phyloP scores from a whole-genome alignment of 2,888 invertebrate genomes.

The Uropetala carovei region DNA sequence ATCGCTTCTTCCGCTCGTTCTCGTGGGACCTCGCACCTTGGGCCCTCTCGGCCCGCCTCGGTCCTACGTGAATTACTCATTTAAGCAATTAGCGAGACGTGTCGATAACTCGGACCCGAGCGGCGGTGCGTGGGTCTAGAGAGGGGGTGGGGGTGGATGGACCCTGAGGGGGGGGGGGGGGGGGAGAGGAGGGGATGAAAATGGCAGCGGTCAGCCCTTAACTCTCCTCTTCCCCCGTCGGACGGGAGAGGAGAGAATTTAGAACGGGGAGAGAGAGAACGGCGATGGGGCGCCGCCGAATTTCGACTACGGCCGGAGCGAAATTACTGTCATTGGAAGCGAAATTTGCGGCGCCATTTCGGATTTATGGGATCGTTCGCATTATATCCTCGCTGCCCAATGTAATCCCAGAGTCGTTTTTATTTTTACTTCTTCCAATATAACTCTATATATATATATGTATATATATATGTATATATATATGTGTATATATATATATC shows the following conservation, averaged over 20 bases:
- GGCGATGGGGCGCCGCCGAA: slow-evolving; percentile 13
- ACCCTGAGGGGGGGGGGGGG: background rate
- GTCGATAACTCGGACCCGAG: background rate
- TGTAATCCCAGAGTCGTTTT: background rate
- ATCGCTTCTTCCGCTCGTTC: background rate
- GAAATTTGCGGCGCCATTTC: slow-evolving; percentile 18
- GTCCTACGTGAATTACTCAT: background rate
- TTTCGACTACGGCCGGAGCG: background rate
- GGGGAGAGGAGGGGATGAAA: background rate
- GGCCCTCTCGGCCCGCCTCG: background rate
- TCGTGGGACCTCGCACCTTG: background rate
- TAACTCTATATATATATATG: no score
- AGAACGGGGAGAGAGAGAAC: background rate
- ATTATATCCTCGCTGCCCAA: background rate
- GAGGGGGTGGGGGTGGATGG: no score
- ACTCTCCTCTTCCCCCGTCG: background rate
- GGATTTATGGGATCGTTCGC: background rate
- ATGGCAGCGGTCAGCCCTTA: background rate
- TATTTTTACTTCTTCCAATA: no score
- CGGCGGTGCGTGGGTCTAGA: background rate
- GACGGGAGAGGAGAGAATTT: background rate
- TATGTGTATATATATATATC: no score
- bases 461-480: no score
- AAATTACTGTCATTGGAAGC: slow-evolving; percentile 13
- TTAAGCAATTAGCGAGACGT: background rate